Conservation (phyloP, 1,140 invertebrate species). For the Ceratina australensis region DNA sequence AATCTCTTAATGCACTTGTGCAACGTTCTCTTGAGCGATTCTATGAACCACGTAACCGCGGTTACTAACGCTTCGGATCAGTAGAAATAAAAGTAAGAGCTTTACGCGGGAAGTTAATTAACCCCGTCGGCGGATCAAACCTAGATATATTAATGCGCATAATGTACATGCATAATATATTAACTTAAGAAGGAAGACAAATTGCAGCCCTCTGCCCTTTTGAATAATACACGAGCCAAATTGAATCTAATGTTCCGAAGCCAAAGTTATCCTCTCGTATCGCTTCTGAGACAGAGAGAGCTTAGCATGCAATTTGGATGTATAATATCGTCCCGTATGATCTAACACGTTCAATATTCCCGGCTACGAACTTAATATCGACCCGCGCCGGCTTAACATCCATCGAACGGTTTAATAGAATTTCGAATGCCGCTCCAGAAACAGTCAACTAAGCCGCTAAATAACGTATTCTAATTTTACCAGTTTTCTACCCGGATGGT, state of each 20-base stretch:
- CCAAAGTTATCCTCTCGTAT: not conserved
- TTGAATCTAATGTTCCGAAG: not conserved
- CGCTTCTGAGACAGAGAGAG: not conserved
- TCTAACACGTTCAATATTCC: conserved; percentile 32
- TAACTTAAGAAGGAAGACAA: not conserved
- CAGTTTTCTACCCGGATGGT: not conserved
- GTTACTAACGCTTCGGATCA: too few relatives aligned
- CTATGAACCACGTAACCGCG: too few relatives aligned
- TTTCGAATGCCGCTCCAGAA: conserved; percentile 19
- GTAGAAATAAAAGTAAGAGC: too few relatives aligned
- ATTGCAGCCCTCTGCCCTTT: too few relatives aligned
- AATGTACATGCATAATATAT: too few relatives aligned
- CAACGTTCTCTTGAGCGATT: too few relatives aligned
- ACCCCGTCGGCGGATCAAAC: too few relatives aligned
- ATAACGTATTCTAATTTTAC: conserved; percentile 13
- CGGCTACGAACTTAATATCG: conserved; percentile 30
- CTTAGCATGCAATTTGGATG: conserved; percentile 18
- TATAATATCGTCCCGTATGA: conserved; percentile 17
- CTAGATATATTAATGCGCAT: too few relatives aligned
- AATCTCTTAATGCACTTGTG: too few relatives aligned
- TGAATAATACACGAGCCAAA: not conserved
- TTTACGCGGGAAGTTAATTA: too few relatives aligned
- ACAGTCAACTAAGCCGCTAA: too few relatives aligned
- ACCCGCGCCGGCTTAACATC: not conserved
- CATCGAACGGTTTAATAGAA: conserved; percentile 33